Conservation (phyloP, 92 coral and sea anemone species). For the Bergia puertoricense region DNA sequence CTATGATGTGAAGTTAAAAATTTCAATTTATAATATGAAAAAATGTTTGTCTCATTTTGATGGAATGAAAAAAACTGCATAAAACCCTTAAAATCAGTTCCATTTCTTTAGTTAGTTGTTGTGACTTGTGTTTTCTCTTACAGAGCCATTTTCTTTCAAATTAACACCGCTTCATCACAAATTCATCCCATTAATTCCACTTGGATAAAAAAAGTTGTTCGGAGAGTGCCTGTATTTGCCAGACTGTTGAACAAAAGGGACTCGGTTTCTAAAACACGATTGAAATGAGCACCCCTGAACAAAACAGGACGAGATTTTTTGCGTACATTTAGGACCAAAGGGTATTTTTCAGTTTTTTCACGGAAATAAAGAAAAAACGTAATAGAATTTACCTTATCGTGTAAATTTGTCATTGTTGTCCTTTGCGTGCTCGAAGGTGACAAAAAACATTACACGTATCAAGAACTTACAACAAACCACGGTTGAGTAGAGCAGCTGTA, state of each 20-base stretch:
- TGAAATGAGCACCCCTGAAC: not conserved
- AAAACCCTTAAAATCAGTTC: not conserved
- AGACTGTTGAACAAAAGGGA: not conserved
- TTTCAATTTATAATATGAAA: no score
- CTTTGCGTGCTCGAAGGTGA: not conserved
- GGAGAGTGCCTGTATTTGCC: not conserved
- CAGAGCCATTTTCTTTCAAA: not conserved
- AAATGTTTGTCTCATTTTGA: not conserved
- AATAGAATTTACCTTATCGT: not conserved
- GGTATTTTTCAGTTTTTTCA: no score
- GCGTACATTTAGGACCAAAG: no score
- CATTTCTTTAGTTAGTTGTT: not conserved
- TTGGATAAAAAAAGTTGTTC: not conserved
- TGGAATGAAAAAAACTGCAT: not conserved
- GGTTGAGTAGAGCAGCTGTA: conserved; percentile 21
- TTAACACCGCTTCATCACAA: no score
- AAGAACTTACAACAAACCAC: conserved; percentile 24
- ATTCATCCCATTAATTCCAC: not conserved
- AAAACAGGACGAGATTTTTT: no score
- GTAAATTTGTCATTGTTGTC: not conserved
- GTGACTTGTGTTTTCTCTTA: not conserved
- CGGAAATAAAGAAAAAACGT: not conserved
- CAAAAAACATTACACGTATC: not conserved
- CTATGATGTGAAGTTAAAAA: not conserved
- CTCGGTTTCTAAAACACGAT: not conserved